Percentiles rank a stretch among this genome's conserved stretches.
These are phyloP conservation scores for Philaethria dido DNA, from an alignment of 2,888 invertebrate species.

Conservation along the genomic window DNA sequence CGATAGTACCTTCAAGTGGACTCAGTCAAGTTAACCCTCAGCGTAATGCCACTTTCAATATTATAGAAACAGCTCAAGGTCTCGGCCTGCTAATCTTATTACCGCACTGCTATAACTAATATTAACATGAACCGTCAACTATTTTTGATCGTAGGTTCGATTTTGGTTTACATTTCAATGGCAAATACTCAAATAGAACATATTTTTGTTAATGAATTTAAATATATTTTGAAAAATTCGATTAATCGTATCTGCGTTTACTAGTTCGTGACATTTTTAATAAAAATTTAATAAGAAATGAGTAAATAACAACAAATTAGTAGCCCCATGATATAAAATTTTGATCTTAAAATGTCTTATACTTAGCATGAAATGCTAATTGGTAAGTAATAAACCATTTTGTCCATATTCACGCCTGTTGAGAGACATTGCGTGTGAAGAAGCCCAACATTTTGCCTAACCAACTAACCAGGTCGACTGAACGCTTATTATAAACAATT, in stretches of 20 bases:
- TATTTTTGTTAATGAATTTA: too few species aligned
- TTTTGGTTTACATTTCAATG: too few species aligned
- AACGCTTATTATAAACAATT: neutral
- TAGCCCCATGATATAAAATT: too few species aligned
- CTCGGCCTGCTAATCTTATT: constrained; percentile 60
- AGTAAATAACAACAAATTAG: too few species aligned
- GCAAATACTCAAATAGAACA: too few species aligned
- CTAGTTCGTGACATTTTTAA: too few species aligned
- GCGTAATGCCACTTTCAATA: constrained; percentile 20
- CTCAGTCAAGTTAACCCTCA: constrained; percentile 17
- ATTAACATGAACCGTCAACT: neutral
- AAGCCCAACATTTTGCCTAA: neutral
- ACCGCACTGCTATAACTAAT: constrained; percentile 38
- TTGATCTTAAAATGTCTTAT: too few species aligned
- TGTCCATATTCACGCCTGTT: neutral
- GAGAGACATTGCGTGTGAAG: neutral
- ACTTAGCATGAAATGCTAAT: too few species aligned
- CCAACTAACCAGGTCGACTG: neutral
- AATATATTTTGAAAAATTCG: too few species aligned
- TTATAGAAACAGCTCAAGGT: constrained; percentile 51
- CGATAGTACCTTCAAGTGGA: neutral
- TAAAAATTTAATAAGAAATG: too few species aligned
- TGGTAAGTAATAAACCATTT: too few species aligned
- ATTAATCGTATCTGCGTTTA: too few species aligned
- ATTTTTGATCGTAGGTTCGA: neutral